Evolutionary conservation across 2,797 vertebrate genomes (phyloP).

Genomic region (Acestrorhynchus altus): DNA sequence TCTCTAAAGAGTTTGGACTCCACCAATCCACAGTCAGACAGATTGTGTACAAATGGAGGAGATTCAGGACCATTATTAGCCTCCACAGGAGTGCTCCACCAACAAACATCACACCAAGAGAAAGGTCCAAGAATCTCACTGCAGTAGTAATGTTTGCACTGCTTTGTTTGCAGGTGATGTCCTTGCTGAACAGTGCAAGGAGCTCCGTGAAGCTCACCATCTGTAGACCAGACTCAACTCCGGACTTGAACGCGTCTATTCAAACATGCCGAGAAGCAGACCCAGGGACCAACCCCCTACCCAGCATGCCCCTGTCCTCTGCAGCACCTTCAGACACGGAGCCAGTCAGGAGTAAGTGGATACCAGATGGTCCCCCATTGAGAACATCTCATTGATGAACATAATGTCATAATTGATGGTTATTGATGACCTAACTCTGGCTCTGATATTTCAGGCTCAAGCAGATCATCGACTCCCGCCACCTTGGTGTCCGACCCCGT

Average conservation of each 20-base stretch:
- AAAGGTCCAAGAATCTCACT: no score
- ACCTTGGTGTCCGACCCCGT: slow-evolving; percentile 87
- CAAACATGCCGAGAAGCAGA: slow-evolving; percentile 51
- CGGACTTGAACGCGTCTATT: slow-evolving; percentile 48
- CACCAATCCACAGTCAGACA: no score
- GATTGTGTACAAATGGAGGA: no score
- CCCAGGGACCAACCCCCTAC: slow-evolving; percentile 55
- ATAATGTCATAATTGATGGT: no score
- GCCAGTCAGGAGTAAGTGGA: slow-evolving; percentile 80
- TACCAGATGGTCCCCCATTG: not conserved
- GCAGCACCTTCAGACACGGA: slow-evolving; percentile 78
- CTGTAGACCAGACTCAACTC: slow-evolving; percentile 68
- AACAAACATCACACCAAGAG: no score
- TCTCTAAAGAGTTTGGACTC: no score
- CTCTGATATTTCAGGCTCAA: slow-evolving; percentile 75
- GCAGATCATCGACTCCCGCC: slow-evolving; percentile 90
- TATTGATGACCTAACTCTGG: slow-evolving; percentile 12
- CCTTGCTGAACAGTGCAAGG: slow-evolving; percentile 80
- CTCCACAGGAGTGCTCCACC: no score
- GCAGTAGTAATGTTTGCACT: no score
- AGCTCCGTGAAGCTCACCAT: slow-evolving; percentile 82
- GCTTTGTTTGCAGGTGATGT: slow-evolving; percentile 78
- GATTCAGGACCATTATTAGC: no score
- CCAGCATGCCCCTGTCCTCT: slow-evolving; percentile 53
- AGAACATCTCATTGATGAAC: not conserved